Conservation (phyloP, 2,888 invertebrate genomes). For the Rotaria socialis region DNA sequence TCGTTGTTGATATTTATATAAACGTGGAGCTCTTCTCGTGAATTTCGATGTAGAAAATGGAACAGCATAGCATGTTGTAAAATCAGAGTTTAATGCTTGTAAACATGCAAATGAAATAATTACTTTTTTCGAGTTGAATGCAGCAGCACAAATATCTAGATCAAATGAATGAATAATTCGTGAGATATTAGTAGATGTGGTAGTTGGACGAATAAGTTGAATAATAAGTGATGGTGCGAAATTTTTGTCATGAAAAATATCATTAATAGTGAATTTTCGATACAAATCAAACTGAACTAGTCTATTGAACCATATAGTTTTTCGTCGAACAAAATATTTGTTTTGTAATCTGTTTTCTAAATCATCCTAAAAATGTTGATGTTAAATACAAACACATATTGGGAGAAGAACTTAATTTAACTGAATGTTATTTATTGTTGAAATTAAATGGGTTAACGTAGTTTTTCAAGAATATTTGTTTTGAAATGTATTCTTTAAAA, state of each 20-base stretch:
- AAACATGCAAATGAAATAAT: neutral
- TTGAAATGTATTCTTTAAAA: too few species aligned
- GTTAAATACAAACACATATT: neutral
- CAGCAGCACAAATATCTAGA: neutral
- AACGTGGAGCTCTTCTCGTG: neutral
- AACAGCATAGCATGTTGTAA: neutral
- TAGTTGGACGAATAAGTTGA: neutral
- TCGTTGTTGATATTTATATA: neutral
- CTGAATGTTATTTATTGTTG: too few species aligned
- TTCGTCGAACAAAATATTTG: neutral
- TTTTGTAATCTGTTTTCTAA: neutral
- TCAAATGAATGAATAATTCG: neutral
- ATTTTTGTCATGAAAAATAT: neutral
- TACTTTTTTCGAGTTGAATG: neutral
- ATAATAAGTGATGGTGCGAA: neutral
- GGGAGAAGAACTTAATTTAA: too few species aligned
- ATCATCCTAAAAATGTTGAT: neutral
- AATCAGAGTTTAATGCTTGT: neutral
- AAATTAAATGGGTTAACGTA: too few species aligned
- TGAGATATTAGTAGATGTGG: neutral
- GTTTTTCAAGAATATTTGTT: too few species aligned
- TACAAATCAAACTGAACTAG: neutral
- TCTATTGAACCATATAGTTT: neutral
- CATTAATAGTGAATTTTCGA: neutral
- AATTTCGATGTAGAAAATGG: neutral